Evolutionary conservation across 2,888 invertebrate genomes (phyloP).

Genomic region (Brachynemurus nebulosus): DNA sequence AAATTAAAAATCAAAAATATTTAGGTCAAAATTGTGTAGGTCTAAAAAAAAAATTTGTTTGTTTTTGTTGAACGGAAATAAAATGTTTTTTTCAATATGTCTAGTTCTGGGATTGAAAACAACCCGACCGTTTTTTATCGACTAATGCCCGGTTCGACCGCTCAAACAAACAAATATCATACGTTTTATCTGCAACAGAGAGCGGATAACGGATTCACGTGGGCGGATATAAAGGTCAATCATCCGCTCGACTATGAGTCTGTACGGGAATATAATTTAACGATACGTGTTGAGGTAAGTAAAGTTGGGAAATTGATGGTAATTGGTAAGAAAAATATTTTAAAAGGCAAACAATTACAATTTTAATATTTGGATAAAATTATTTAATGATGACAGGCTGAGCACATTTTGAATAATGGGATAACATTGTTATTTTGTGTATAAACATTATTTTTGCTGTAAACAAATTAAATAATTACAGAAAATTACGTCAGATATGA

Average conservation of each 20-base stretch:
- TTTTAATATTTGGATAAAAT: background rate
- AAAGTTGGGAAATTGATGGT: constrained; percentile 5
- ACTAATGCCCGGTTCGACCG: constrained; percentile 88
- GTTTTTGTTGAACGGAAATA: constrained; percentile 17
- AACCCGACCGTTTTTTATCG: constrained; percentile 93
- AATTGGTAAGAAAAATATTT: background rate
- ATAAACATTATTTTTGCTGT: too few relatives aligned
- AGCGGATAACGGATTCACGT: constrained; percentile 81
- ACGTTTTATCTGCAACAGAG: constrained; percentile 92
- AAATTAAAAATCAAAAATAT: too few relatives aligned
- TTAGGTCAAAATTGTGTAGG: too few relatives aligned
- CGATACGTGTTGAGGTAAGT: constrained; percentile 87
- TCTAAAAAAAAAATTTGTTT: constrained; percentile 6
- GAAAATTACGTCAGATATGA: too few relatives aligned
- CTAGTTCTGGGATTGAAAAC: constrained; percentile 90
- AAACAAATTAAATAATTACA: too few relatives aligned
- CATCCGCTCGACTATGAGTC: constrained; percentile 90
- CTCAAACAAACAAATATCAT: constrained; percentile 91
- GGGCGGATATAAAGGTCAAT: constrained; percentile 94
- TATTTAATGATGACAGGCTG: background rate
- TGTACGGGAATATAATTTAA: constrained; percentile 90
- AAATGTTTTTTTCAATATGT: constrained; percentile 10
- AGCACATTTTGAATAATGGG: background rate
- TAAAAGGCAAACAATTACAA: background rate
- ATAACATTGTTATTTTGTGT: constrained; percentile 7